Conservation (phyloP, 2,888 invertebrate genomes). For the Temnothorax ravouxi region DNA sequence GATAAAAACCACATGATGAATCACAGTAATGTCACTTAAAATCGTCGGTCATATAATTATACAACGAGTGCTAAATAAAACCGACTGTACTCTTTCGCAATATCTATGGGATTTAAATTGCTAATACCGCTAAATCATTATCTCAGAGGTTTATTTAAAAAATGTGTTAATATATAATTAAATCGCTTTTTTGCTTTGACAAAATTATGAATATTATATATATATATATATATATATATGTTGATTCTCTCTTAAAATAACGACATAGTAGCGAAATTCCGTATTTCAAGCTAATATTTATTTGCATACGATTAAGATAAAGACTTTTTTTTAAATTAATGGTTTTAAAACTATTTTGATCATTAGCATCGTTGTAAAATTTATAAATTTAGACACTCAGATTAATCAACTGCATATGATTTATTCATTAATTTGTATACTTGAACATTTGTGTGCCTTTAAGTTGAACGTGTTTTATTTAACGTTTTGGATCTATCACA, state of each 20-base stretch:
- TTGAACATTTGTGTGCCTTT: background rate
- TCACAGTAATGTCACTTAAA: slow-evolving; percentile 2
- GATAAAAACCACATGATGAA: slow-evolving; percentile 18
- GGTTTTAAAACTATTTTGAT: background rate
- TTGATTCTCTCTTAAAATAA: background rate
- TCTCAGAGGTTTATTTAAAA: background rate
- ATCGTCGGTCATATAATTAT: background rate
- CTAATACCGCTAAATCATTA: background rate
- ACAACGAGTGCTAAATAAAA: background rate
- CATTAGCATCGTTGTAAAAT: background rate
- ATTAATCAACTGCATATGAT: background rate
- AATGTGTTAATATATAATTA: background rate
- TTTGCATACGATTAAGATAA: background rate
- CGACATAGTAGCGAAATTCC: background rate
- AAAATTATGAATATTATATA: background rate
- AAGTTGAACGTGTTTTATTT: background rate
- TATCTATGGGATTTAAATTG: background rate
- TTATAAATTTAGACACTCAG: background rate
- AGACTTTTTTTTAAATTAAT: background rate
- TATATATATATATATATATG: background rate
- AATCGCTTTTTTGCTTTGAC: background rate
- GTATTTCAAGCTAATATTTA: background rate
- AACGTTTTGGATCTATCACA: background rate
- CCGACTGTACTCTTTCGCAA: background rate
- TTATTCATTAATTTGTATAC: background rate